Percentiles rank a stretch among this genome's conserved stretches.
Evolutionary conservation across 2,888 invertebrate genomes (phyloP).

Genomic region (Limenitis camilla): DNA sequence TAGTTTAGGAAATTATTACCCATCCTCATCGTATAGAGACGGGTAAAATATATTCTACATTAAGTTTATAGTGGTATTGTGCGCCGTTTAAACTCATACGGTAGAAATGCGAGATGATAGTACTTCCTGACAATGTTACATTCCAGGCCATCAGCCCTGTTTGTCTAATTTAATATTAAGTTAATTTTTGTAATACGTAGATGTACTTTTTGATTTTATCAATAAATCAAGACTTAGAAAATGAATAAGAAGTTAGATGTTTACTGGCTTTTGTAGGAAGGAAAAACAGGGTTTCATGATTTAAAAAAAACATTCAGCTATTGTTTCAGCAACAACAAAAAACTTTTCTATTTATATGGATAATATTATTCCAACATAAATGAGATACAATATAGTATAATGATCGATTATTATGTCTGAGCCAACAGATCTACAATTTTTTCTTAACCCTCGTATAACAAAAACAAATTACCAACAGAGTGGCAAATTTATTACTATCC

Average conservation of each 20-base stretch:
- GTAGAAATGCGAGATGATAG: not conserved
- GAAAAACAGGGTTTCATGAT: too few species aligned
- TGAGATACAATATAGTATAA: not conserved
- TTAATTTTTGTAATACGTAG: not conserved
- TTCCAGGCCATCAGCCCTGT: not conserved
- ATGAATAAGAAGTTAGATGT: too few species aligned
- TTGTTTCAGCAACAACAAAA: too few species aligned
- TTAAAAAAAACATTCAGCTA: too few species aligned
- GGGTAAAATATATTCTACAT: not conserved
- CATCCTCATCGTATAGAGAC: not conserved
- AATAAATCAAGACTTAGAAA: too few species aligned
- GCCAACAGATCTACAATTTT: not conserved
- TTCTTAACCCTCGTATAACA: not conserved
- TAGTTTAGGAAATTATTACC: too few species aligned
- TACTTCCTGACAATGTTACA: not conserved
- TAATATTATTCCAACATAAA: not conserved
- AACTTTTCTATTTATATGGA: not conserved
- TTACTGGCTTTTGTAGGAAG: too few species aligned
- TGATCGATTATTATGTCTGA: not conserved
- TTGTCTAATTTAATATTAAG: not conserved
- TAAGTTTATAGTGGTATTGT: constrained; percentile 3
- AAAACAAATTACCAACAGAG: constrained; percentile 5
- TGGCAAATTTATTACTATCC: constrained; percentile 11
- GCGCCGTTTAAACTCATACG: not conserved
- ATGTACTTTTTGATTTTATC: too few species aligned